Conservation (phyloP, 2,888 invertebrate genomes). For the Brachynemurus nebulosus region DNA sequence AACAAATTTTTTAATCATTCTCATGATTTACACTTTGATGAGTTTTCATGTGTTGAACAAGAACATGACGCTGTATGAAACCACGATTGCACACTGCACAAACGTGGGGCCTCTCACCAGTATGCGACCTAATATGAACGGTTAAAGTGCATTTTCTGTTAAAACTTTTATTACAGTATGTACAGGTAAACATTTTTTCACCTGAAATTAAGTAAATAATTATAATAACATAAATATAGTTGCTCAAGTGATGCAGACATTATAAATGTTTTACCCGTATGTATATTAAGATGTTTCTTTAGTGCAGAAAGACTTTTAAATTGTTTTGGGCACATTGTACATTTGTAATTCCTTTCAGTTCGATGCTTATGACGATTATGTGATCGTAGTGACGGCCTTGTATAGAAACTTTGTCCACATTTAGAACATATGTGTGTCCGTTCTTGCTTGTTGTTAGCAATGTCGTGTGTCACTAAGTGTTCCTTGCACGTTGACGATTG, state of each 20-base stretch:
- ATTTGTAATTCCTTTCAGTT: constrained; percentile 16
- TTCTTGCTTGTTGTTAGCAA: too few species aligned
- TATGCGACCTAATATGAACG: constrained; percentile 38
- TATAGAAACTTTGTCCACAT: constrained; percentile 21
- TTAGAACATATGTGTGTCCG: constrained; percentile 18
- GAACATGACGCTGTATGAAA: constrained; percentile 38
- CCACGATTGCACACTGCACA: constrained; percentile 40
- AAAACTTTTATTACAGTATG: constrained; percentile 37
- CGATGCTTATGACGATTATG: constrained; percentile 20
- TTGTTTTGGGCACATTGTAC: constrained; percentile 19
- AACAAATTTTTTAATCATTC: too few species aligned
- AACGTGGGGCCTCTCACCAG: constrained; percentile 36
- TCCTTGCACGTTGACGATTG: constrained; percentile 20
- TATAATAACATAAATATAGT: too few species aligned
- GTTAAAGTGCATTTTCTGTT: constrained; percentile 36
- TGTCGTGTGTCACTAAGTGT: constrained; percentile 21
- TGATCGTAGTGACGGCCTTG: constrained; percentile 18
- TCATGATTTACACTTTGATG: constrained; percentile 25
- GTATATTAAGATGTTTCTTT: constrained; percentile 21
- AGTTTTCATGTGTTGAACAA: constrained; percentile 35
- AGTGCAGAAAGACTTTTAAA: constrained; percentile 20
- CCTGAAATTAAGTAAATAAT: constrained; percentile 17
- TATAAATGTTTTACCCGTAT: constrained; percentile 21
- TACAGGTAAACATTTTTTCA: constrained; percentile 27
- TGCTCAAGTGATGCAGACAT: too few species aligned